Percentiles rank a stretch among this genome's conserved stretches.
phyloP scores from a whole-genome alignment of 1,140 invertebrate genomes.

The Cherax quadricarinatus region DNA sequence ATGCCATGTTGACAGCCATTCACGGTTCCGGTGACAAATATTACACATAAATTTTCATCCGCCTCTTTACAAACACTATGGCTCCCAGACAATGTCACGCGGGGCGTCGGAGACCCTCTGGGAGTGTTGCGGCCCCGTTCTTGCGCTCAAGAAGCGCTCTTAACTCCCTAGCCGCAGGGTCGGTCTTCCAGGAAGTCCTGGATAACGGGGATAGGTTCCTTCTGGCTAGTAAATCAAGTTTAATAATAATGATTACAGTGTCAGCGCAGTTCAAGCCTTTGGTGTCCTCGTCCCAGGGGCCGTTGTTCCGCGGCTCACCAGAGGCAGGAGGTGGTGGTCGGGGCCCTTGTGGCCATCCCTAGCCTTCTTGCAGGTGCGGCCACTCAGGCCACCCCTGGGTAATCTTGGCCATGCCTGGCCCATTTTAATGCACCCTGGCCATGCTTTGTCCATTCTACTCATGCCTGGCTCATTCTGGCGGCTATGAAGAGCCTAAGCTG shows the following conservation, averaged over 20 bases:
- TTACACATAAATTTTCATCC: constrained; percentile 71
- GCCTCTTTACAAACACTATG: constrained; percentile 64
- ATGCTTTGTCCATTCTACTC: not conserved
- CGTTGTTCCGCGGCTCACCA: constrained; percentile 24
- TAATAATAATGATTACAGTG: constrained; percentile 66
- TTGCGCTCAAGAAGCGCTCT: not conserved
- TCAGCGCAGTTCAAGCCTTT: constrained; percentile 59
- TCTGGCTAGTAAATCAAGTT: constrained; percentile 63
- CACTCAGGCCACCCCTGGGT: not conserved
- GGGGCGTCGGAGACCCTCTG: constrained; percentile 17
- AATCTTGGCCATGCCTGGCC: not conserved
- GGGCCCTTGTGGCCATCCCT: not conserved
- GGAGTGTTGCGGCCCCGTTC: not conserved
- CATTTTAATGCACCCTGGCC: not conserved
- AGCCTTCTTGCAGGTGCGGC: constrained; percentile 22
- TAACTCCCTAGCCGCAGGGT: not conserved
- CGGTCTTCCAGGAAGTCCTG: not conserved
- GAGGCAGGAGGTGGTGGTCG: not conserved
- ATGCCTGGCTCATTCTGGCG: not conserved
- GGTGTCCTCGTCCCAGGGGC: constrained; percentile 45
- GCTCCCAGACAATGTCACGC: constrained; percentile 58
- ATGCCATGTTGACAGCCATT: constrained; percentile 70
- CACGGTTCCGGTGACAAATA: constrained; percentile 66
- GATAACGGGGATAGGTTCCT: constrained; percentile 29
- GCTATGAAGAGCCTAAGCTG: not conserved